Evolutionary conservation across 1,140 invertebrate species (phyloP), one percentile per base, ranked within the genome.

Genomic region (Musca vetustissima): DNA sequence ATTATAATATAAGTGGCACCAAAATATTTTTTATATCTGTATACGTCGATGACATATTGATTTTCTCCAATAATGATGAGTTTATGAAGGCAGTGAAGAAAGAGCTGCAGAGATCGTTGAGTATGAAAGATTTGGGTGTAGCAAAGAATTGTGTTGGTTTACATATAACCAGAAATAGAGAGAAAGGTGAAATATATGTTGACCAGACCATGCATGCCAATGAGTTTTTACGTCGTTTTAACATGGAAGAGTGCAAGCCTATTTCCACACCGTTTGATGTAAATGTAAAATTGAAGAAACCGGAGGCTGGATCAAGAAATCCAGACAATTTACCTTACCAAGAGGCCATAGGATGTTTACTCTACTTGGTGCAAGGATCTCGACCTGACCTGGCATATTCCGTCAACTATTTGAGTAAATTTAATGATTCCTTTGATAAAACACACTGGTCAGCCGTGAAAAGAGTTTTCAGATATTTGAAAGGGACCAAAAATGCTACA

Each of bases 21-120:
- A 69, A 71, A 15, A 74, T 71, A 25, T 67, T 74, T 14, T 72
- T 78, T 65, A 48, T 83, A 24, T 72, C 67, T 15, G 32, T 81
- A 4, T 83, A 83, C 72, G 78, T 83, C 11, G 81, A 83, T 55
- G 78, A 83, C 66, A 75, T 82, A 36, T 55, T 83, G 13, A 73
- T 83, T 47, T 74, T 75, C 65, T 77, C 73, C 53, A 80, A 73
- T 59, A 61, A 77, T 70, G 14, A 22, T 13, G 52, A 72, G 22
- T 67, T 67, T 6, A 49, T 28, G 52, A 6, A 7, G 1, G 25
- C 52, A 53, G 28, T 64, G 17, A 67, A 68, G 17, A 24, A 11
- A 52, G 19, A 24, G 11, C 43, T 64, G 7, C 19, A 55, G n/a
- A n/a, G 17, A 7, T 24, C 15, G 13, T 67, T 70, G 21, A 24